Base-by-base conservation (phyloP, 2,113 vertebrate species). In the Solea solea region DNA sequence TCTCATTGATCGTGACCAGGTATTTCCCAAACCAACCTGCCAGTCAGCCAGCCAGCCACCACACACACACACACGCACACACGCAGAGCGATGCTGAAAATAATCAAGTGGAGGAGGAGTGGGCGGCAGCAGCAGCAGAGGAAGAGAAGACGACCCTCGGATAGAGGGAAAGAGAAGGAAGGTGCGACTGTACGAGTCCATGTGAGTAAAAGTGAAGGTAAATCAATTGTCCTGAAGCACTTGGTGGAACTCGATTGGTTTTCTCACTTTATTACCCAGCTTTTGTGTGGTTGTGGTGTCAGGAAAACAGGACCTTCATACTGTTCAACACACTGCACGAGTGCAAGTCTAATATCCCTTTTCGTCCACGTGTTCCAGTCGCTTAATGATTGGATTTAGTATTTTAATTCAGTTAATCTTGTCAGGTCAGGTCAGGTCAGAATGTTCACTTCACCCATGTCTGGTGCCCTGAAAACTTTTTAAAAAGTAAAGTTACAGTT, bases 1-100 rank as follows among this genome's bases (percentile, higher is more conserved):
- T 61, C 25, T 85, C 71, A 82, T 78, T 80, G 89, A 85, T 92
- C 88, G 90, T 90, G 89, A 92, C 90, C 89, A 91, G 92, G 93
- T 93, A 92, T 94, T 94, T 94, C 93, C 93, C 92, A 89, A 91
- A 92, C 79, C 90, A 90, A 83, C 60, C 83, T 1, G 71, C 61
- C 88, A 85, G 67, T 16, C 69, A 80, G 83, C 64, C 86, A 90
- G 71, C 49, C 85, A 70, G 41, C 64, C 67, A 74, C 44, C 67
- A 2, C 82, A 51, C 83, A 39, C 41, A 49, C 60, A 42, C 53
- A 42, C 59, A 58, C 74, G 50, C 53, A 41, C 56, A n/a, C 73
- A 60, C 49, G 44, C 60, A 72, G 52, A 25, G 72, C n/a, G 7
- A 65, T 83, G 72, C 80, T 81, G 78, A 81, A 85, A 91, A 88